Evolutionary conservation across 2,888 invertebrate species (phyloP).

Genomic region (Meteorus cinctellus): DNA sequence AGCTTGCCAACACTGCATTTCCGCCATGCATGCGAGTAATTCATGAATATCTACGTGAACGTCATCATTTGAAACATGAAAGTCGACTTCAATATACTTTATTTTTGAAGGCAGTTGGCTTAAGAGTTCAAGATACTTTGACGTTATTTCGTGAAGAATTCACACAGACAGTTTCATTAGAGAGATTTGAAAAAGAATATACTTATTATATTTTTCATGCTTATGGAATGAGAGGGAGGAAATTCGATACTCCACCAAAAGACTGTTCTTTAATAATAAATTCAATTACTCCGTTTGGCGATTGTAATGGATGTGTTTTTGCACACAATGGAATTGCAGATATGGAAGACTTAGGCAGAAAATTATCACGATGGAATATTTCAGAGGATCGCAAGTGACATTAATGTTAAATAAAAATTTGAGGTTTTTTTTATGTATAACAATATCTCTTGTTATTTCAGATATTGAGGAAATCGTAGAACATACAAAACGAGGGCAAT

Average conservation of each 20-base stretch:
- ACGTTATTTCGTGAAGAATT: slow-evolving; percentile 20
- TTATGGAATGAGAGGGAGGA: slow-evolving; percentile 26
- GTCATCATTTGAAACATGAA: slow-evolving; percentile 35
- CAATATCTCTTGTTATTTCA: background rate
- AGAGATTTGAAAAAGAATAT: slow-evolving; percentile 26
- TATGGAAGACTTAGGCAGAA: slow-evolving; percentile 17
- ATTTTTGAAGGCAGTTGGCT: slow-evolving; percentile 26
- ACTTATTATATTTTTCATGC: slow-evolving; percentile 27
- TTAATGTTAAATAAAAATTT: background rate
- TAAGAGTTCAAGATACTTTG: slow-evolving; percentile 12
- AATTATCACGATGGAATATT: slow-evolving; percentile 24
- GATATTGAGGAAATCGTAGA: slow-evolving; percentile 5
- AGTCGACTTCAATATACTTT: slow-evolving; percentile 18
- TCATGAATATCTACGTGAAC: slow-evolving; percentile 17
- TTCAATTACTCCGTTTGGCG: background rate
- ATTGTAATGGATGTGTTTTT: slow-evolving; percentile 30
- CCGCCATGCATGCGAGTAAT: slow-evolving; percentile 28
- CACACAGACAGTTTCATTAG: background rate
- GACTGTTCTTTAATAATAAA: slow-evolving; percentile 2
- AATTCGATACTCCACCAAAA: slow-evolving; percentile 1
- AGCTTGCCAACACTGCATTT: slow-evolving; percentile 15
- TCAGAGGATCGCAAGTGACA: slow-evolving; percentile 3
- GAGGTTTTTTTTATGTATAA: background rate
- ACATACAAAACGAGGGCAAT: background rate
- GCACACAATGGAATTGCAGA: background rate